Evolutionary conservation across 2,113 vertebrate genomes (phyloP).

Genomic region (Glaucidium brasilianum): DNA sequence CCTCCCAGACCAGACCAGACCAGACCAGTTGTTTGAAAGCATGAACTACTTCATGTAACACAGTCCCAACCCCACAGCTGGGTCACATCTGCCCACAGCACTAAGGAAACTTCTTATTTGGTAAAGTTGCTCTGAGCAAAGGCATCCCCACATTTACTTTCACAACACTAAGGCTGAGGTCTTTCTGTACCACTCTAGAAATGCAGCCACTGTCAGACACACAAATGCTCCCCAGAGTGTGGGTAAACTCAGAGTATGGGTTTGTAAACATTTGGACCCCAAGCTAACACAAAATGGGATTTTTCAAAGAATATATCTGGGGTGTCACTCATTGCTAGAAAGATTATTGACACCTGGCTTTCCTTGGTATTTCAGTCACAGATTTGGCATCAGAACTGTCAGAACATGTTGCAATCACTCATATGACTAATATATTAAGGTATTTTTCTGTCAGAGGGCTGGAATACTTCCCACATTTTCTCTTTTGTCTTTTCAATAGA

Average conservation of each 20-base stretch:
- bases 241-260: not conserved
- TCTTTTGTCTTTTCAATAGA: constrained; percentile 4
- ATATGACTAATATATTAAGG: not conserved
- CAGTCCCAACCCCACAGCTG: not conserved
- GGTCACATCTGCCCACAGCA: not conserved
- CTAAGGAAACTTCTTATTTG: not conserved
- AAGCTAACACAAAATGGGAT: not conserved
- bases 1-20: not conserved
- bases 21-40: not conserved
- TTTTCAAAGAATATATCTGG: not conserved
- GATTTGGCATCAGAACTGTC: not conserved
- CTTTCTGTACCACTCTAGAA: not conserved
- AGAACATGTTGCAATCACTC: not conserved
- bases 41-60: not conserved
- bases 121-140: not conserved
- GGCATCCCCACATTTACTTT: not conserved
- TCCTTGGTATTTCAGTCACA: not conserved
- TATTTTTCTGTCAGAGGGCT: not conserved
- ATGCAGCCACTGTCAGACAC: not conserved
- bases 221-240: not conserved
- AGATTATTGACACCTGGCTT: not conserved
- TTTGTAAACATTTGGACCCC: not conserved
- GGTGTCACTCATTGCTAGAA: not conserved
- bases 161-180: not conserved
- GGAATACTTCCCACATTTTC: not conserved